Percentiles rank a stretch among this genome's conserved stretches.
These are phyloP conservation scores for Meiosimyza platycephala DNA, from an alignment of 2,888 invertebrate species.

Conservation along the genomic window DNA sequence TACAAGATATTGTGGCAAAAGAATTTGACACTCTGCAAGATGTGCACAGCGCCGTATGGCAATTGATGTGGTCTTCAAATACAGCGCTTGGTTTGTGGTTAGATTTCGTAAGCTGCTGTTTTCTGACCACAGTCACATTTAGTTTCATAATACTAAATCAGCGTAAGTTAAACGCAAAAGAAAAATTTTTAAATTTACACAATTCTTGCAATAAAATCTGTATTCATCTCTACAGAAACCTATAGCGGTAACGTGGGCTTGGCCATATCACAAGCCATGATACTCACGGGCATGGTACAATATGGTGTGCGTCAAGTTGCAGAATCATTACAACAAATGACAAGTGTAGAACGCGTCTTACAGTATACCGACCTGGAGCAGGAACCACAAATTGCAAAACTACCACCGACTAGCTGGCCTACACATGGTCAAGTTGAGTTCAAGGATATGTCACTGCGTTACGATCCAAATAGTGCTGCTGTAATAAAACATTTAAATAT, in stretches of 20 bases:
- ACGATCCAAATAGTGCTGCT: conserved; percentile 71
- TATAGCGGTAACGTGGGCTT: conserved; percentile 79
- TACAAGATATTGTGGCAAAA: conserved; percentile 77
- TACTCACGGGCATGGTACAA: conserved; percentile 78
- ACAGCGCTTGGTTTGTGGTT: conserved; percentile 80
- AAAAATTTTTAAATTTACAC: neutral
- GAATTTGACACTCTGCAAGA: conserved; percentile 82
- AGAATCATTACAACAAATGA: conserved; percentile 78
- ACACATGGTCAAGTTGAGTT: conserved; percentile 72
- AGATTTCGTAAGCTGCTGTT: conserved; percentile 77
- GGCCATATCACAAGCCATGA: conserved; percentile 77
- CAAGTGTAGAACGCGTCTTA: conserved; percentile 78
- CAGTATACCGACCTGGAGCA: conserved; percentile 78
- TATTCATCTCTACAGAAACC: conserved; percentile 51
- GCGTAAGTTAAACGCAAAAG: conserved; percentile 66
- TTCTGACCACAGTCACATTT: conserved; percentile 74
- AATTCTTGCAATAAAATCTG: neutral
- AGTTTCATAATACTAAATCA: conserved; percentile 73
- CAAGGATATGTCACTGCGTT: conserved; percentile 72
- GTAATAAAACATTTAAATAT: conserved; percentile 81
- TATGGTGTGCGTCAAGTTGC: conserved; percentile 78
- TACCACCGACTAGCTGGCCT: conserved; percentile 77
- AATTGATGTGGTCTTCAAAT: conserved; percentile 62
- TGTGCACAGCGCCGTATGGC: conserved; percentile 67
- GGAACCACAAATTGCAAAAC: conserved; percentile 67